Evolutionary conservation across 2,113 vertebrate species (phyloP).

Genomic region (Osmerus mordax): DNA sequence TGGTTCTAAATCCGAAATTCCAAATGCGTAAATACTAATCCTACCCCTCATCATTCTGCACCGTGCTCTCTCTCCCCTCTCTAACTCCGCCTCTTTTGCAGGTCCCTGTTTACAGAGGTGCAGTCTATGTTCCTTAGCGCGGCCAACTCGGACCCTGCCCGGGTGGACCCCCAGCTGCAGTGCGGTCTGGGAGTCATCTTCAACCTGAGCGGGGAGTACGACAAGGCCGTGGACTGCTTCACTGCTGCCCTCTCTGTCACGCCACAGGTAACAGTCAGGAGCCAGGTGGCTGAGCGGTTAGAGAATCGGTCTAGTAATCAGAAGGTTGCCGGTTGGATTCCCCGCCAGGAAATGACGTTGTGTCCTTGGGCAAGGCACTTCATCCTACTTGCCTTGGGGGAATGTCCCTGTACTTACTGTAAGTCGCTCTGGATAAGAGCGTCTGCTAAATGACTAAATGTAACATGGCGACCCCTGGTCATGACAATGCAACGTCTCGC

Average conservation of each 20-base stretch:
- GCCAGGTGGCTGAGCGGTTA: no score
- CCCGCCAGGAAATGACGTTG: no score
- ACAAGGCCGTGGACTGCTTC: constrained; percentile 98
- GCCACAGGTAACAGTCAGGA: constrained; percentile 75
- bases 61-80: not conserved
- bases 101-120: constrained; percentile 88
- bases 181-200: constrained; percentile 96
- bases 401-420: no score
- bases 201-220: constrained; percentile 95
- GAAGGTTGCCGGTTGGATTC: no score
- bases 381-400: no score
- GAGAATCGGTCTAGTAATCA: no score
- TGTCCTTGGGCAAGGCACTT: no score
- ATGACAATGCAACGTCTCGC: no score
- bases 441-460: no score
- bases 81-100: constrained; percentile 44
- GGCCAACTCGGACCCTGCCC: constrained; percentile 79
- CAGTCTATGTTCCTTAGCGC: constrained; percentile 90
- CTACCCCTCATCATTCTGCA: not conserved
- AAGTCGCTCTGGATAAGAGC: no score
- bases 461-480: not conserved
- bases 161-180: constrained; percentile 93
- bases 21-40: no score
- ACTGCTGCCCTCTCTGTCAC: constrained; percentile 86
- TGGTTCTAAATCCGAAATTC: no score